Percentiles rank a stretch among this genome's conserved stretches.
Evolutionary conservation across 2,888 invertebrate species (phyloP).

Genomic region (Platypus cylindrus): DNA sequence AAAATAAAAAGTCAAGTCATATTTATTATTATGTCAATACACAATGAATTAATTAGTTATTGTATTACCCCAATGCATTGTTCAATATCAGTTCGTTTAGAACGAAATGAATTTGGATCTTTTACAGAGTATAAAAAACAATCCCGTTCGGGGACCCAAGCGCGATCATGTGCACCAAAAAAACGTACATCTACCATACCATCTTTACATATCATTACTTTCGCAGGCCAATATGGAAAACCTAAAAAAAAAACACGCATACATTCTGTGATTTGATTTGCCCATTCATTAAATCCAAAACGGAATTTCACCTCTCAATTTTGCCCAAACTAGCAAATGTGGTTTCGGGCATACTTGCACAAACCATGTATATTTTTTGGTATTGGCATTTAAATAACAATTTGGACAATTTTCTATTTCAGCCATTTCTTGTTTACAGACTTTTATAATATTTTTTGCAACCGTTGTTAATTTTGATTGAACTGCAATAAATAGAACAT

Average conservation of each 20-base stretch:
- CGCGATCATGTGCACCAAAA: conserved; percentile 90
- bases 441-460: conserved; percentile 68
- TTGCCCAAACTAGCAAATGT: conserved; percentile 90
- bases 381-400: conserved; percentile 80
- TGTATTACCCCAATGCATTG: conserved; percentile 44
- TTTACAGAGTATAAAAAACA: conserved; percentile 72
- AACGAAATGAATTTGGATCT: conserved; percentile 53
- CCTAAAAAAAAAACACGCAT: conserved; percentile 34
- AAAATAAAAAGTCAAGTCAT: conserved; percentile 6
- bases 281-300: not conserved
- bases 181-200: conserved; percentile 80
- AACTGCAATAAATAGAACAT: conserved; percentile 37
- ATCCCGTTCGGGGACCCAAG: conserved; percentile 77
- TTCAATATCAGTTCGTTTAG: conserved; percentile 45
- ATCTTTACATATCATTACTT: conserved; percentile 58
- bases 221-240: conserved; percentile 96
- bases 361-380: conserved; percentile 74
- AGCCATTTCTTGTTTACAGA: conserved; percentile 76
- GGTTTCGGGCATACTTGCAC: conserved; percentile 82
- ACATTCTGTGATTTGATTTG: not conserved
- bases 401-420: conserved; percentile 91
- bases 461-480: conserved; percentile 64
- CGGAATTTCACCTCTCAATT: conserved; percentile 57
- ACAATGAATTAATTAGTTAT: not conserved
- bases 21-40: not conserved